Conservation (phyloP, 2,888 invertebrate genomes). For the Pollenia griseotomentosa region DNA sequence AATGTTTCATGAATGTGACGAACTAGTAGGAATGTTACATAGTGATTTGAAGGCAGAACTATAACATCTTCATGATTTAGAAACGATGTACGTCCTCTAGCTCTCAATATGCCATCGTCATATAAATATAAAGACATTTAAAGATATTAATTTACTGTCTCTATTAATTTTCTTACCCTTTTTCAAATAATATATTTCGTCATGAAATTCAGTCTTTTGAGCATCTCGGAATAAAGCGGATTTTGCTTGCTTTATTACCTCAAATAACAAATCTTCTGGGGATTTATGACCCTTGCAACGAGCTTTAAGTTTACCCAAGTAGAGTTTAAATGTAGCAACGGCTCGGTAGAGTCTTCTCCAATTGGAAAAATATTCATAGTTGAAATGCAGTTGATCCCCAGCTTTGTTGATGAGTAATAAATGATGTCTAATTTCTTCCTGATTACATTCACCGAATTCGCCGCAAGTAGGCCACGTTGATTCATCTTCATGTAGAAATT, state of each 20-base stretch:
- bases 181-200: slow-evolving; percentile 60
- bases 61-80: slow-evolving; percentile 60
- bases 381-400: slow-evolving; percentile 1
- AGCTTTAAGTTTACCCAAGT: slow-evolving; percentile 39
- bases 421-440: slow-evolving; percentile 30
- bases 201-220: slow-evolving; percentile 37
- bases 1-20: slow-evolving; percentile 37
- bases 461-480: slow-evolving; percentile 50
- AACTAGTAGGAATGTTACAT: slow-evolving; percentile 56
- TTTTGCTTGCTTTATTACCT: slow-evolving; percentile 56
- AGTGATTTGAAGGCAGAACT: slow-evolving; percentile 53
- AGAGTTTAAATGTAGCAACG: slow-evolving; percentile 14
- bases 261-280: slow-evolving; percentile 16
- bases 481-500: slow-evolving; percentile 10
- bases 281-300: not conserved
- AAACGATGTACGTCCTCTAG: slow-evolving; percentile 46
- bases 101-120: slow-evolving; percentile 58
- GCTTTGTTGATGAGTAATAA: slow-evolving; percentile 13
- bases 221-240: not conserved
- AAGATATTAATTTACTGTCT: slow-evolving; percentile 59
- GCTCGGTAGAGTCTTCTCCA: slow-evolving; percentile 44
- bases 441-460: slow-evolving; percentile 14
- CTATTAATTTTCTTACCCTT: slow-evolving; percentile 55
- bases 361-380: slow-evolving; percentile 44
- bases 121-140: slow-evolving; percentile 71